Evolutionary conservation across 2,113 vertebrate species (phyloP), one percentile per base, ranked within the genome.

Genomic region (Entosphenus tridentatus): DNA sequence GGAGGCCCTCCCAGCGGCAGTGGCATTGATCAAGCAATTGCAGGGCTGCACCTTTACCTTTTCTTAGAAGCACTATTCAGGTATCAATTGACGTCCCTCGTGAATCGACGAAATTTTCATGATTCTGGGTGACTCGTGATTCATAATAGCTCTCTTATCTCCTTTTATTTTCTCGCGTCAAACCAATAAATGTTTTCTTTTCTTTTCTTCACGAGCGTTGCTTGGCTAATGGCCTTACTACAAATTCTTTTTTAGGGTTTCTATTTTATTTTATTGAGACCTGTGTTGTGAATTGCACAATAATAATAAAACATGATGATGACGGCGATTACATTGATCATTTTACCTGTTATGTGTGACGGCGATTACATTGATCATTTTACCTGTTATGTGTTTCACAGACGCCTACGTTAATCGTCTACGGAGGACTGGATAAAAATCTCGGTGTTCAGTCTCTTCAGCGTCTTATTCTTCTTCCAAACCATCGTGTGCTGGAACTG

Each of bases 361-460:
- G 16, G 10, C 62, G 11, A 57, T 11, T 17, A 16, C 12, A 14
- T 9, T 56, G 14, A 11, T 16, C 8, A 8, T 69, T 18, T 69
- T 69, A 57, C 16, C 57, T 57, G 59, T 3, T 8, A 9, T 18
- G 9, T 59, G 71, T 70, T 68, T 69, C 39, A 10, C 77, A 97
- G 91, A 92, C 85, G 0, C 88, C 87, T 3, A 89, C 90, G 13
- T 79, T 96, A 71, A 88, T 93, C 72, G 71, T 96, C 17, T 91
- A 81, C 0, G 93, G 93, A 69, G 87, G 87, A 56, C 75, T 76
- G 71, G 93, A 96, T 74, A 80, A 76, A 1, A 75, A 77, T 59
- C 78, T 93, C 74, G 90, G 85, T 2, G 76, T 56, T n/a, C 84
- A 90, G 76, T 88, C 91, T 9, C 82, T 95, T 77, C 82, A 78